Base-by-base conservation (phyloP, 2,888 invertebrate species). In the Helobdella robusta region DNA sequence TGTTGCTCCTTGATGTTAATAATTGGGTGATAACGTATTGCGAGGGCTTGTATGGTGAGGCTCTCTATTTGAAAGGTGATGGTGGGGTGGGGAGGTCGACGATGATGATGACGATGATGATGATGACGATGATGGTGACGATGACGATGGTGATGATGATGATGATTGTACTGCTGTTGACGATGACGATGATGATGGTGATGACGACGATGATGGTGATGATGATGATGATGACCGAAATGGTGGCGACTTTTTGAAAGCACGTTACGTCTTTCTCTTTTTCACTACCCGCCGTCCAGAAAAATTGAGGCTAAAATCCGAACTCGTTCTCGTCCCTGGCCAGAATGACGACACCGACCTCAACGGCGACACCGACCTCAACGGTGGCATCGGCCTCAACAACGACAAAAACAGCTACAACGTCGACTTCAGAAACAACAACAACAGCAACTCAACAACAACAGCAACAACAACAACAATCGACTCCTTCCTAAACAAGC, bases 21-120 rank as follows among this genome's bases (percentile, higher is more conserved):
- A n/a, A n/a, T n/a, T 63, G 50, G 50, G 36, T n/a, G 5, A 23
- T 63, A 25, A 32, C 30, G 2, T 63, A 48, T 34, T n/a, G 2
- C 11, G 20, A 52, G 2, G 52, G 50, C 32, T 36, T 63, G 6
- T 20, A 52, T 2, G 52, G 35, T 8, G 63, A 63, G 34, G 63
- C 63, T 2, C 0, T 1, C n/a, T 63, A 52, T 34, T 36, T 63
- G 15, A 58, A 58, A 15, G 32, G 58, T 11, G 11, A 44, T 15
- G 44, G 44, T 15, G 44, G 11, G 11, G 44, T 44, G 15, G 44
- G 18, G 11, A n/a, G n/a, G n/a, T n/a, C n/a, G 40, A 34, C 23
- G 60, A 40, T 60, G 15, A 20, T 59, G n/a, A n/a, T 35, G 60
- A 40, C 44, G 11, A 40, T n/a, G n/a, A n/a, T 40, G 44, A 40